Conservation (phyloP, 2,797 vertebrate genomes). For the Alfaro cultratus region DNA sequence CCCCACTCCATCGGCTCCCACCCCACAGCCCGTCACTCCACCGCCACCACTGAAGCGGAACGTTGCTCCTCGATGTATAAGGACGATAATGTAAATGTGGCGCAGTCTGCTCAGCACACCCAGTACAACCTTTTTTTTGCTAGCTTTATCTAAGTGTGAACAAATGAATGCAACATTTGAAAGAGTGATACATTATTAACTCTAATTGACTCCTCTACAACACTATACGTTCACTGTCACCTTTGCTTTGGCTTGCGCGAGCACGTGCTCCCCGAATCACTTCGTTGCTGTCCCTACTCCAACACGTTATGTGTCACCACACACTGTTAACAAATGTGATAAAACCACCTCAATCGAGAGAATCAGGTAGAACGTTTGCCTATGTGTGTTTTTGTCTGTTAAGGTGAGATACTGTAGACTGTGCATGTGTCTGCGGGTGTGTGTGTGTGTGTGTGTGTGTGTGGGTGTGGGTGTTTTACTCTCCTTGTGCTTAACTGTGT, state of each 20-base stretch:
- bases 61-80: conserved; percentile 72
- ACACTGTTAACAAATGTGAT: conserved; percentile 81
- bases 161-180: conserved; percentile 77
- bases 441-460: neutral
- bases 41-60: conserved; percentile 64
- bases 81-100: conserved; percentile 77
- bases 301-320: conserved; percentile 78
- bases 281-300: conserved; percentile 70
- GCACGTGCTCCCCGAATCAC: conserved; percentile 50
- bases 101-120: conserved; percentile 61
- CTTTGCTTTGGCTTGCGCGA: conserved; percentile 63
- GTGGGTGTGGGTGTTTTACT: conserved; percentile 12
- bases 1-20: neutral
- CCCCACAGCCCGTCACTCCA: conserved; percentile 14
- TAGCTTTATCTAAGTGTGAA: conserved; percentile 76
- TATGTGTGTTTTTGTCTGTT: conserved; percentile 75
- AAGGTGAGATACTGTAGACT: conserved; percentile 67
- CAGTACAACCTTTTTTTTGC: conserved; percentile 39
- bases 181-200: conserved; percentile 82
- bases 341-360: conserved; percentile 76
- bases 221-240: conserved; percentile 74
- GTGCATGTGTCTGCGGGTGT: conserved; percentile 9
- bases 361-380: conserved; percentile 66
- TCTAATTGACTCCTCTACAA: conserved; percentile 79
- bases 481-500: conserved; percentile 51